These are phyloP conservation scores for Elephas maximus DNA, from an alignment of 2,113 vertebrate species.

Conservation along the genomic window DNA sequence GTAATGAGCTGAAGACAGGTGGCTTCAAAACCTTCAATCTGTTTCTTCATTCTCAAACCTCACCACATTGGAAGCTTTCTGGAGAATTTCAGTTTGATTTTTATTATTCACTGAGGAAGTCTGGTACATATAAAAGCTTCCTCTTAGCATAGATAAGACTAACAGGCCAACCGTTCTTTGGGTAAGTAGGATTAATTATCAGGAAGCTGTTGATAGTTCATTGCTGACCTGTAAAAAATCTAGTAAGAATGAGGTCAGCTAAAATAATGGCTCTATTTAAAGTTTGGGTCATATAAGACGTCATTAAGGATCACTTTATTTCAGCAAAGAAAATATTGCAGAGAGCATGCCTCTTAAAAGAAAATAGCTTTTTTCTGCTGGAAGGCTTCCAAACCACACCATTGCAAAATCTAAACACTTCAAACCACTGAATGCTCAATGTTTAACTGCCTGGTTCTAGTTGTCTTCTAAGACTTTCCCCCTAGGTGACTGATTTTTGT, in stretches of 20 bases:
- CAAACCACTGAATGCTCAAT: conserved; percentile 80
- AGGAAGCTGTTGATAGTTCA: conserved; percentile 88
- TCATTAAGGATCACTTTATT: conserved; percentile 84
- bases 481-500: conserved; percentile 62
- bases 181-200: conserved; percentile 89
- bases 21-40: conserved; percentile 18
- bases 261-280: conserved; percentile 87
- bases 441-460: conserved; percentile 82
- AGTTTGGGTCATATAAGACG: conserved; percentile 85
- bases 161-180: conserved; percentile 87
- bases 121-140: conserved; percentile 86
- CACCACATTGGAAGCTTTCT: conserved; percentile 40
- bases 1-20: conserved; percentile 16
- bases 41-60: conserved; percentile 71
- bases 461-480: conserved; percentile 51
- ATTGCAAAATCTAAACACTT: conserved; percentile 85
- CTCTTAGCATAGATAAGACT: conserved; percentile 87
- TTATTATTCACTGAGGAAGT: conserved; percentile 83
- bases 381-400: conserved; percentile 87
- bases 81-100: conserved; percentile 70
- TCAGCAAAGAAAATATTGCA: conserved; percentile 84
- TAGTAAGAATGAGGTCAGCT: conserved; percentile 82
- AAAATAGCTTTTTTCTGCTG: conserved; percentile 78
- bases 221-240: conserved; percentile 87
- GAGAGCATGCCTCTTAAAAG: conserved; percentile 82